Percentiles rank a stretch among this genome's conserved stretches.
Evolutionary conservation across 2,888 invertebrate species (phyloP).

Genomic region (Balanococcus diminutus): DNA sequence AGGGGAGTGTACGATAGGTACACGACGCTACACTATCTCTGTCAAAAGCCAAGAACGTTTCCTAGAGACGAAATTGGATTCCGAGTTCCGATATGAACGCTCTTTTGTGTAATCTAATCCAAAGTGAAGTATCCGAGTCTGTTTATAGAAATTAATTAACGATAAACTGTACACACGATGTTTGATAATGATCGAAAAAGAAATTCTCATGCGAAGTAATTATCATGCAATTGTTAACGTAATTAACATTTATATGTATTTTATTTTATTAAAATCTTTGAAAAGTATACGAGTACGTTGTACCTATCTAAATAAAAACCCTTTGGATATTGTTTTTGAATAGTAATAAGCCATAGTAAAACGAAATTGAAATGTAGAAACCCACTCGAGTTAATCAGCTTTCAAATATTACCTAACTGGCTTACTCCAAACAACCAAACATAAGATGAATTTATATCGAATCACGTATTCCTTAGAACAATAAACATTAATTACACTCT

Average conservation of each 20-base stretch:
- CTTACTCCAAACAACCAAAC: not conserved
- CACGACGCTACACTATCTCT: no score
- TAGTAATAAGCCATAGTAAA: not conserved
- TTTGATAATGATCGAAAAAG: not conserved
- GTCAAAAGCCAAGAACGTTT: no score
- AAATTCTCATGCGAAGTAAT: not conserved
- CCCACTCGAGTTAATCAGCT: slow-evolving; percentile 31
- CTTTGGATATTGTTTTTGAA: not conserved
- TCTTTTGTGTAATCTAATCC: not conserved
- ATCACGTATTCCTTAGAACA: slow-evolving; percentile 23
- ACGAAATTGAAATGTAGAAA: not conserved
- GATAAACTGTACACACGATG: not conserved
- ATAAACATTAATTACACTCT: slow-evolving; percentile 36
- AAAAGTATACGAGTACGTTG: no score
- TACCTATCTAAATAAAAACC: not conserved
- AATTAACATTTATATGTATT: not conserved
- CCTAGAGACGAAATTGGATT: not conserved
- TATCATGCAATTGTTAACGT: not conserved
- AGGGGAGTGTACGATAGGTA: no score
- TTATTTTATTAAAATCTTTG: no score
- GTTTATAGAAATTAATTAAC: not conserved
- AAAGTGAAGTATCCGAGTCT: not conserved
- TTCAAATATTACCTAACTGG: slow-evolving; percentile 29
- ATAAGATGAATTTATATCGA: not conserved
- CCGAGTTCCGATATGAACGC: not conserved